Base-by-base conservation (phyloP, 2,888 invertebrate genomes). In the Eristalis intricaria region DNA sequence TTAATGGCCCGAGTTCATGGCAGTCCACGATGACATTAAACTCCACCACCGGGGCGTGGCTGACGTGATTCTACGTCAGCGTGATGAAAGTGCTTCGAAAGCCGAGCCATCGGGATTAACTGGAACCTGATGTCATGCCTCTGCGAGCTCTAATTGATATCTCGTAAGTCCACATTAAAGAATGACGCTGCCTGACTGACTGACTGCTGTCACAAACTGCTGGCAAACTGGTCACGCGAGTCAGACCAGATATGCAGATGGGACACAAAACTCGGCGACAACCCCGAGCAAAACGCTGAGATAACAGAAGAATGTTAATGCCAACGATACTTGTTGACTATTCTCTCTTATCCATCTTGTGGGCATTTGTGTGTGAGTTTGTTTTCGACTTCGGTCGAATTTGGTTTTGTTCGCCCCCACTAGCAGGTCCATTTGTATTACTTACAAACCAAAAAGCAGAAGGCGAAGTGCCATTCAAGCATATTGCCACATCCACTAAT, bases 401-500 rank as follows among this genome's bases (percentile, higher is more conserved):
- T 32, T 10, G 32, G 32, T 60, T 60, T 4, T 26, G 23, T 13
- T 60, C 60, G 26, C 70, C 35, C 70, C 70, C 58, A 70, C 58
- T 26, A 63, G 13, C 50, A 40, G 61, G 56, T 10, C 29, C 40
- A 58, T 78, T 71, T 78, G 78, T 58, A 19, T 73, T 35, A 78
- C 56, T 78, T 79, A 71, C 60, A 73, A 60, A 43, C 73, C 79
- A 75, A 76, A 73, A 71, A 61, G 19, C 70, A 26, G 26, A 1
- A 26, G 26, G 26, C 26, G 78, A 50, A 83, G 29, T 64, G 66
- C 65, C 78, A 86, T 74, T 50, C 73, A 84, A 75, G 70, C 78
- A 74, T 60, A 70, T 71, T 71, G 75, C 75, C 74, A 83, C 70
- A 83, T 83, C 75, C 74, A 83, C 83, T 66, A 75, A 71, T 78